phyloP scores from a whole-genome alignment of 2,888 invertebrate species.

The Melitaea athalia region DNA sequence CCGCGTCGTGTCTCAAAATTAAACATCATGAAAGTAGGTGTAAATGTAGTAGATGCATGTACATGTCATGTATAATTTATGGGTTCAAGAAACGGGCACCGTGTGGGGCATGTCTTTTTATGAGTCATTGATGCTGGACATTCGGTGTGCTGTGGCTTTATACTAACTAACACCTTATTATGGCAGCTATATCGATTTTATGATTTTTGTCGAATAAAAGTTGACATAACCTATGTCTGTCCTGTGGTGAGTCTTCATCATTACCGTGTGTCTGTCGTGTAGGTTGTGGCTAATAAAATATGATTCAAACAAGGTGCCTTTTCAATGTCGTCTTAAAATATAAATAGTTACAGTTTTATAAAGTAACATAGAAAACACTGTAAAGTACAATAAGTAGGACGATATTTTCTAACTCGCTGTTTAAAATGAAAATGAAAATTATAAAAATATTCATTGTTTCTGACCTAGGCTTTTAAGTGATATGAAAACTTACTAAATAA shows the following conservation, averaged over 20 bases:
- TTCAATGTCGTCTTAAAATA: too few species aligned
- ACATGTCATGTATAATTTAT: conserved; percentile 52
- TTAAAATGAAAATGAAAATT: too few species aligned
- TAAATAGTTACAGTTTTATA: too few species aligned
- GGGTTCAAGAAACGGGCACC: conserved; percentile 48
- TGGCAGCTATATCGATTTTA: conserved; percentile 18
- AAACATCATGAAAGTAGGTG: conserved; percentile 57
- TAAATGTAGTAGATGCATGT: conserved; percentile 46
- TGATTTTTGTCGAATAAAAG: conserved; percentile 18
- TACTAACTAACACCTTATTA: conserved; percentile 64
- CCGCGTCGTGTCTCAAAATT: conserved; percentile 53
- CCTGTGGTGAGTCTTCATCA: background rate
- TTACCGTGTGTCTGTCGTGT: background rate
- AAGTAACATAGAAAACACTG: too few species aligned
- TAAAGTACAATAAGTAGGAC: too few species aligned
- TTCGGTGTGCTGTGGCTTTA: conserved; percentile 53
- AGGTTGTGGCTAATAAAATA: background rate
- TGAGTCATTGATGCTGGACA: conserved; percentile 53
- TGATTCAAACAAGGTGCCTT: too few species aligned
- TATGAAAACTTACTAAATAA: too few species aligned
- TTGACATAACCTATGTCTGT: background rate
- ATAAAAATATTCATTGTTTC: too few species aligned
- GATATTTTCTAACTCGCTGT: too few species aligned
- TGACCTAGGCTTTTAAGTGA: too few species aligned
- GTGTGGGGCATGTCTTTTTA: conserved; percentile 55